A percentile compares a stretch with the other conserved stretches of the same genome.
phyloP scores from a whole-genome alignment of 2,888 invertebrate genomes.

The Gisinianus flammeolus region DNA sequence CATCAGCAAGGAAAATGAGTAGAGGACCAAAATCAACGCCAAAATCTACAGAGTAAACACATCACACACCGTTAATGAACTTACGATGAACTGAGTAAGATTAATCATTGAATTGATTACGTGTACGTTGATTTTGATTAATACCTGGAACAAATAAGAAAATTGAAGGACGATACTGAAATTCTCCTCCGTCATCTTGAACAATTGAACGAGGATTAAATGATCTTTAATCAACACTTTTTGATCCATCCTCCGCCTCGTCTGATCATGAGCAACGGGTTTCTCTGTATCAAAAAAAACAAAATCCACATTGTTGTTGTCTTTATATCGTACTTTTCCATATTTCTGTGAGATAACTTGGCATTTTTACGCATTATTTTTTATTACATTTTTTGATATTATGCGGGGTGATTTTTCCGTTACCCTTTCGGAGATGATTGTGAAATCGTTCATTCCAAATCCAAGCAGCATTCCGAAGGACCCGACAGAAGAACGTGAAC shows the following conservation, averaged over 20 bases:
- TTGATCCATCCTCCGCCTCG: background rate
- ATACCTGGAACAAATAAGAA: conserved; percentile 39
- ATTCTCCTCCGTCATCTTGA: conserved; percentile 40
- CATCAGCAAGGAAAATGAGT: background rate
- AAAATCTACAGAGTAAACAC: background rate
- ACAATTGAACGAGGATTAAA: conserved; percentile 42
- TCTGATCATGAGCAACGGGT: conserved; percentile 4
- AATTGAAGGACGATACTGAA: conserved; percentile 35
- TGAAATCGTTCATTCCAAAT: conserved; percentile 43
- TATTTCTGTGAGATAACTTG: background rate
- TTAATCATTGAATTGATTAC: too few relatives aligned
- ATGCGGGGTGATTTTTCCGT: background rate
- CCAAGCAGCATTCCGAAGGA: conserved; percentile 31
- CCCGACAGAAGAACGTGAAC: conserved; percentile 36
- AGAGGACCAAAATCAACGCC: background rate
- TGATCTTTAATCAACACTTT: conserved; percentile 41
- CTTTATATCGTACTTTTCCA: background rate
- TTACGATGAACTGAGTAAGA: background rate
- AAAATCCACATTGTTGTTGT: background rate
- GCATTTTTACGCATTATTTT: background rate
- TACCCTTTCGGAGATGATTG: conserved; percentile 13
- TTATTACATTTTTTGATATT: background rate
- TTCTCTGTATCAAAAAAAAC: conserved; percentile 7
- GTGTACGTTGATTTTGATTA: background rate
- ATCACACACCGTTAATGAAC: background rate